Percentiles rank a stretch among this genome's conserved stretches.
These are phyloP conservation scores for Drosophila repleta DNA, from an alignment of 1,140 invertebrate genomes.

Conservation along the genomic window DNA sequence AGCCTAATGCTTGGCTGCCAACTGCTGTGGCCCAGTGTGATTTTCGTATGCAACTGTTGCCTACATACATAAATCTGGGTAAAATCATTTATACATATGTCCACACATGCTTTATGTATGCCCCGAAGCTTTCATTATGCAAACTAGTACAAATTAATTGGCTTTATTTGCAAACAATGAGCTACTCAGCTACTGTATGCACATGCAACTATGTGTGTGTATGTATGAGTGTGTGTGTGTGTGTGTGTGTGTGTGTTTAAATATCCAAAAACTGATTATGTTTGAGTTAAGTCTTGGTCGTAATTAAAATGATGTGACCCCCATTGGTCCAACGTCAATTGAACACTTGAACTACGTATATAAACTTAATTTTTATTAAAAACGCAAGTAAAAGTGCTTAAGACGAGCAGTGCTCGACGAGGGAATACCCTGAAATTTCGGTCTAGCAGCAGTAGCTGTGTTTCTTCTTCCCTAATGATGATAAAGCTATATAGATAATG, in stretches of 20 bases:
- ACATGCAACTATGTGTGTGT: not conserved
- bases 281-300: slow-evolving; percentile 67
- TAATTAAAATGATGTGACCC: slow-evolving; percentile 72
- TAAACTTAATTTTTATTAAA: not conserved
- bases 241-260: slow-evolving; percentile 27
- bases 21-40: too few species aligned
- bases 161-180: slow-evolving; percentile 77
- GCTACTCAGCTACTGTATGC: slow-evolving; percentile 26
- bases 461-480: too few species aligned
- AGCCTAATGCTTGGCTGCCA: too few species aligned
- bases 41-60: not conserved
- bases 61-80: not conserved
- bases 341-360: not conserved
- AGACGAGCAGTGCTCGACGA: too few species aligned
- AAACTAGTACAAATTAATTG: slow-evolving; percentile 67
- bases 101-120: not conserved
- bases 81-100: not conserved
- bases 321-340: slow-evolving; percentile 8
- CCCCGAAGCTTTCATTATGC: slow-evolving; percentile 17
- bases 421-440: too few species aligned
- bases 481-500: too few species aligned
- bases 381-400: not conserved
- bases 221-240: not conserved
- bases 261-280: slow-evolving; percentile 11
- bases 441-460: too few species aligned